Conservation (phyloP, 2,888 invertebrate genomes). For the Automeris io region DNA sequence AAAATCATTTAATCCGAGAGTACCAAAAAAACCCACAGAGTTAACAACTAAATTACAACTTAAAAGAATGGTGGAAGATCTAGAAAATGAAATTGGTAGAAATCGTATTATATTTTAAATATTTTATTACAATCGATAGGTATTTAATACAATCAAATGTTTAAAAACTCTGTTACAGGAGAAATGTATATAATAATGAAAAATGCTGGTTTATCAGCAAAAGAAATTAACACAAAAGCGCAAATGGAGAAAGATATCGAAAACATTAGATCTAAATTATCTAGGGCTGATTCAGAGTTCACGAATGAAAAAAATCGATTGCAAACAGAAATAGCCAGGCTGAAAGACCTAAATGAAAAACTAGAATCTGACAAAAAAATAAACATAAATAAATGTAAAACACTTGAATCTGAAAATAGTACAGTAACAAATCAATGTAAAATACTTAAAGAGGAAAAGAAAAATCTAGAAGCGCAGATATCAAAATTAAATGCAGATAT, state of each 20-base stretch:
- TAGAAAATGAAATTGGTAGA: conserved; percentile 90
- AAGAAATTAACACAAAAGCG: conserved; percentile 64
- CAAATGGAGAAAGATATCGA: conserved; percentile 72
- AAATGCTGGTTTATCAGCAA: conserved; percentile 73
- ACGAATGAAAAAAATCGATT: conserved; percentile 70
- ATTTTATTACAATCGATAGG: neutral
- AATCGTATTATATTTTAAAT: neutral
- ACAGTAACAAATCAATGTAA: conserved; percentile 60
- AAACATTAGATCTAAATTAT: conserved; percentile 69
- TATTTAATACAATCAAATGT: neutral
- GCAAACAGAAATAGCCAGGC: conserved; percentile 67
- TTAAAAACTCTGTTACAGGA: conserved; percentile 40
- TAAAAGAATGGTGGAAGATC: conserved; percentile 89
- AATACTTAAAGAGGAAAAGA: conserved; percentile 80
- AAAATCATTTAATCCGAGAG: conserved; percentile 81
- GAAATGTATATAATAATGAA: conserved; percentile 79
- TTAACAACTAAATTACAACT: conserved; percentile 83
- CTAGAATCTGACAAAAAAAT: conserved; percentile 65
- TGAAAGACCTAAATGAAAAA: conserved; percentile 69
- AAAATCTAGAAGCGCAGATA: conserved; percentile 77
- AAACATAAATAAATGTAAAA: conserved; percentile 43
- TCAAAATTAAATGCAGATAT: conserved; percentile 77
- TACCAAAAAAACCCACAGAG: conserved; percentile 85
- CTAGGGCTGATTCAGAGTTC: conserved; percentile 67
- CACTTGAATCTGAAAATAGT: conserved; percentile 55